Evolutionary conservation across 2,797 vertebrate genomes (phyloP).

Genomic region (Diglossa cyanea): DNA sequence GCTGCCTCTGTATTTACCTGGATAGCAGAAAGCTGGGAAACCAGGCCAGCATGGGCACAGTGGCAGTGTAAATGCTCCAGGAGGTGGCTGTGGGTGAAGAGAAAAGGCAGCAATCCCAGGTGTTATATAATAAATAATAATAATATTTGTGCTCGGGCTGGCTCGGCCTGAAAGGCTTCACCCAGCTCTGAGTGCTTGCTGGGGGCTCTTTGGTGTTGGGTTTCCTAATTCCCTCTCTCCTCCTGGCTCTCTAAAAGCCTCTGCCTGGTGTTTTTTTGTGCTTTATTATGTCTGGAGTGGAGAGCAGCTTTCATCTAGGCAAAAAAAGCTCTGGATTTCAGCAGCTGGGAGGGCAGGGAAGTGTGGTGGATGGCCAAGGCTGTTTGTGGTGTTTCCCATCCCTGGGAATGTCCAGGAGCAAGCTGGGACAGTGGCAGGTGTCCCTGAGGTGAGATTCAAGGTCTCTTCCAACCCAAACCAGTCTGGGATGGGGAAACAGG

Average conservation of each 20-base stretch:
- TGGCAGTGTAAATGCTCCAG: conserved; percentile 7
- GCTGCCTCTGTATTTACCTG: conserved; percentile 23
- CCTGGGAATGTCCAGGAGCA: neutral
- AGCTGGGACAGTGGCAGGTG: fast-evolving
- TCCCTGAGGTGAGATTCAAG: neutral
- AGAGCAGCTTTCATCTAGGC: neutral
- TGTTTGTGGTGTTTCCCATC: neutral
- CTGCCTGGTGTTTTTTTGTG: neutral
- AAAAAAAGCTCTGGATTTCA: neutral
- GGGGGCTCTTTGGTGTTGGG: neutral
- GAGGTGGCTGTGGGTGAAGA: neutral
- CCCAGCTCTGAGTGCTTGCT: neutral
- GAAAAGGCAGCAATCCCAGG: neutral
- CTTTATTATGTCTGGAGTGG: neutral
- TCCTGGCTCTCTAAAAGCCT: neutral
- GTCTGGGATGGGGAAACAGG: neutral
- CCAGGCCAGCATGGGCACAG: conserved; percentile 13
- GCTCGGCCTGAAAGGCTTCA: neutral
- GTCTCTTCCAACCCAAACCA: neutral
- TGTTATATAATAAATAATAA: conserved; percentile 45
- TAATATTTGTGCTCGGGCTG: neutral
- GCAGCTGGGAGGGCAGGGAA: neutral
- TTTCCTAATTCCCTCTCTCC: conserved; percentile 12
- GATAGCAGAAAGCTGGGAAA: conserved; percentile 19
- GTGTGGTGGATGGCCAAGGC: neutral